These are phyloP conservation scores for Tachina fera DNA, from an alignment of 2,888 invertebrate genomes.

Conservation along the genomic window DNA sequence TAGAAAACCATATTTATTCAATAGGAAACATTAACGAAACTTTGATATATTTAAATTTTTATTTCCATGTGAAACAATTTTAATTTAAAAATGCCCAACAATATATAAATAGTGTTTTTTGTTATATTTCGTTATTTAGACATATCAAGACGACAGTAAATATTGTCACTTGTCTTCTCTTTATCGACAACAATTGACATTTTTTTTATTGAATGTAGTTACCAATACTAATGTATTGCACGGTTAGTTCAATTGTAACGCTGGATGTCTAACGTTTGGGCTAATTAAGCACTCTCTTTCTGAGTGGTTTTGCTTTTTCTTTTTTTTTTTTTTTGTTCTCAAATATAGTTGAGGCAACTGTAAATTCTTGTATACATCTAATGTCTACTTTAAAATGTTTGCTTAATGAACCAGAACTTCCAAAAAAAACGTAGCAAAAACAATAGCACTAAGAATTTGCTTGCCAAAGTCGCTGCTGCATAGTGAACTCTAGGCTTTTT, in stretches of 20 bases:
- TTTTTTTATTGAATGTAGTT: background rate
- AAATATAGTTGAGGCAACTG: slow-evolving; percentile 1
- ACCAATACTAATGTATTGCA: slow-evolving; percentile 22
- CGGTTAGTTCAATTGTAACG: slow-evolving; percentile 52
- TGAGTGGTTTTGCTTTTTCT: background rate
- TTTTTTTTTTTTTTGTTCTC: background rate
- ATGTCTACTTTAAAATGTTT: slow-evolving; percentile 41
- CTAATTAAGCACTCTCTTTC: slow-evolving; percentile 63
- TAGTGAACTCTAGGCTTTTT: background rate
- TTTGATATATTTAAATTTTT: too few relatives aligned
- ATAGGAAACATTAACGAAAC: too few relatives aligned
- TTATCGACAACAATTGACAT: too few relatives aligned
- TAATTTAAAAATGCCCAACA: too few relatives aligned
- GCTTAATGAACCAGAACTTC: slow-evolving; percentile 60
- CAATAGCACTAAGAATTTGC: slow-evolving; percentile 19
- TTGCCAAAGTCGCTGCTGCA: background rate
- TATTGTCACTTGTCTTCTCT: too few relatives aligned
- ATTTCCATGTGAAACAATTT: too few relatives aligned
- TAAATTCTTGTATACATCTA: slow-evolving; percentile 28
- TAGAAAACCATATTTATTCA: too few relatives aligned
- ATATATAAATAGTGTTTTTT: too few relatives aligned
- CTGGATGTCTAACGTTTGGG: slow-evolving; percentile 59
- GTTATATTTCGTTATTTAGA: too few relatives aligned
- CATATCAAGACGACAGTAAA: too few relatives aligned
- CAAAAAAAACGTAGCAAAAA: slow-evolving; percentile 27